phyloP scores from a whole-genome alignment of 1,140 invertebrate genomes.

The Sitodiplosis mosellana region DNA sequence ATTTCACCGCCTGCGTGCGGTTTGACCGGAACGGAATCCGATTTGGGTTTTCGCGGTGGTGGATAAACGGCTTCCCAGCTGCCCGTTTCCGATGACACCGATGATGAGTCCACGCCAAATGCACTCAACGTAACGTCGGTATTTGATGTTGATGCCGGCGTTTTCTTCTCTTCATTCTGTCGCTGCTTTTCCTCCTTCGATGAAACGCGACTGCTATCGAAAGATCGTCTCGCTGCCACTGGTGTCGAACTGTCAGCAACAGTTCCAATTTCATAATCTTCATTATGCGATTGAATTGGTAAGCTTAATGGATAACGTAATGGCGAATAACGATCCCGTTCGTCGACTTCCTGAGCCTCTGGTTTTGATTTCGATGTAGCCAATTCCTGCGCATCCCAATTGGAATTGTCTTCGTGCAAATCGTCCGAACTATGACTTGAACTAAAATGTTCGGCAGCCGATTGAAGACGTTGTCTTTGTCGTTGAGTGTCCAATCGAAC shows the following conservation, averaged over 20 bases:
- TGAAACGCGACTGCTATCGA: constrained; percentile 8
- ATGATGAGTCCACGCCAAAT: constrained; percentile 34
- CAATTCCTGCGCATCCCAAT: no score
- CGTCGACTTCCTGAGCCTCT: not conserved
- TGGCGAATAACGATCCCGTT: not conserved
- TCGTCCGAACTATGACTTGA: no score
- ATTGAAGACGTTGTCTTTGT: no score
- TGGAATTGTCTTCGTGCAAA: no score
- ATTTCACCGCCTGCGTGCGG: constrained; percentile 11
- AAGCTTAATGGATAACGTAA: not conserved
- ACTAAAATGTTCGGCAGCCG: no score
- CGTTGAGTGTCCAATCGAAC: no score
- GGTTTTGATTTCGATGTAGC: no score
- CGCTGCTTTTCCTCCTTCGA: constrained; percentile 48
- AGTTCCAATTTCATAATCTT: not conserved
- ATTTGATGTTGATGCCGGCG: no score
- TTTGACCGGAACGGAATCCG: constrained; percentile 17
- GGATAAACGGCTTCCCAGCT: constrained; percentile 39
- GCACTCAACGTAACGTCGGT: no score
- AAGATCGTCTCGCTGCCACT: not conserved
- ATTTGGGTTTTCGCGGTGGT: constrained; percentile 4
- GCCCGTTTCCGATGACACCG: constrained; percentile 36
- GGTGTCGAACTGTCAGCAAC: not conserved
- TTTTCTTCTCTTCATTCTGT: constrained; percentile 39
- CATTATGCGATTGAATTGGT: not conserved